Percentiles rank a stretch among this genome's conserved stretches.
These are phyloP conservation scores for Pseudomyrmex concolor DNA, from an alignment of 1,140 invertebrate genomes.

Conservation along the genomic window DNA sequence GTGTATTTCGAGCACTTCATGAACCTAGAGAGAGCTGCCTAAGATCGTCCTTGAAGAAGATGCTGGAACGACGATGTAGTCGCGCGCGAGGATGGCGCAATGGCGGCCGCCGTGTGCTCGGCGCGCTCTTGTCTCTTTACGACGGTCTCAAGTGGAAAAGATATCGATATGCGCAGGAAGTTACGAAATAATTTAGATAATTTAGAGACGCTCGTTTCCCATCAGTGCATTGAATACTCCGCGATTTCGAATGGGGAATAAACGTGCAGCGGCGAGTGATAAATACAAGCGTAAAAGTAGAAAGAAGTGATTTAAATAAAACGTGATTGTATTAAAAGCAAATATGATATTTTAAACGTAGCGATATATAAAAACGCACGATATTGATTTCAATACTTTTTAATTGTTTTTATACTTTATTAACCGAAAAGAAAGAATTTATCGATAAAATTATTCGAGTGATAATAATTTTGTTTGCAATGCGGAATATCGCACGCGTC, in stretches of 20 bases:
- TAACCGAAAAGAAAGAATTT: constrained; percentile 4
- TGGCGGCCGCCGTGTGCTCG: neutral
- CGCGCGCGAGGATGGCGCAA: constrained; percentile 4
- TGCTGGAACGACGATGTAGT: constrained; percentile 26
- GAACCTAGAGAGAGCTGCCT: constrained; percentile 17
- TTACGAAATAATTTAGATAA: constrained; percentile 17
- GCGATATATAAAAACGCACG: neutral
- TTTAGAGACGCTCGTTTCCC: constrained; percentile 10
- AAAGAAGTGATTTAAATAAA: constrained; percentile 1
- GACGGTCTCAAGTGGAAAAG: constrained; percentile 1
- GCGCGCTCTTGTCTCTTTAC: constrained; percentile 33
- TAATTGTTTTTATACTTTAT: neutral
- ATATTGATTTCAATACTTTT: constrained; percentile 14
- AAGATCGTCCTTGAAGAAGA: constrained; percentile 11
- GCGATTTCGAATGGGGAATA: neutral
- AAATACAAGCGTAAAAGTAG: neutral
- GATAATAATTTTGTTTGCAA: too few species aligned
- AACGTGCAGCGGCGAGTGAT: neutral
- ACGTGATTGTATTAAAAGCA: neutral
- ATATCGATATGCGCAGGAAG: neutral
- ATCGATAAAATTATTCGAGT: neutral
- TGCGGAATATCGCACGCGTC: too few species aligned
- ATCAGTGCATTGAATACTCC: constrained; percentile 1
- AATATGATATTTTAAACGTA: neutral
- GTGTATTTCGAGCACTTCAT: constrained; percentile 55